Evolutionary conservation across 2,797 vertebrate genomes (phyloP), one percentile per base, ranked within the genome.

Genomic region (Synaphobranchus kaupii): DNA sequence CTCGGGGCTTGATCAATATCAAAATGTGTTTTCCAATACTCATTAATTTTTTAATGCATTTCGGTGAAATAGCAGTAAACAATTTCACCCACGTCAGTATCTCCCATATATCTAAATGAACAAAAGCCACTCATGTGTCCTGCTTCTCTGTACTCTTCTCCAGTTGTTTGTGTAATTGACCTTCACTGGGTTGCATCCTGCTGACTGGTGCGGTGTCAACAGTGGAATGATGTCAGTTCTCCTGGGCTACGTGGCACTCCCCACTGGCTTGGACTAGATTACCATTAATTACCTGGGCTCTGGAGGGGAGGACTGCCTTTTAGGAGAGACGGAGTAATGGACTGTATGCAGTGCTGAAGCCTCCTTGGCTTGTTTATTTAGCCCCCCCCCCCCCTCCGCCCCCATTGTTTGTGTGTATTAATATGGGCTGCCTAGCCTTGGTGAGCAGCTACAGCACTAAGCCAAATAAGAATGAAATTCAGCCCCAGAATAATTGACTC

Each of bases 401-500:
- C 8, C 12, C 50, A 89, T 89, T 87, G 22, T 88, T 60, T 73
- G 89, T 88, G 68, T 85, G 91, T 92, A 92, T 93, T 93, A 92
- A 90, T 90, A 91, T 91, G 48, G 86, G 84, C 90, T 92, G 91
- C 93, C 93, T 92, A 90, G 92, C 93, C 93, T 92, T 90, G 92
- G 91, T 90, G 85, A 91, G 89, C 92, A 92, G 91, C 94, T 93
- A 92, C 87, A 88, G 83, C 68, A 39, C 87, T 87, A 87, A 52
- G 68, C 86, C 89, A 89, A 94, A 91, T 91, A 91, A 92, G 87
- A 90, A 84, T 91, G 89, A 94, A 91, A 91, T 90, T 90, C 89
- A 90, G 91, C 89, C 88, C 88, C 87, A 85, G 88, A 92, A 91
- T 94, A 94, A 95, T 92, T 95, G 94, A 94, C 94, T 93, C 87